Evolutionary conservation across 2,888 invertebrate genomes (phyloP).

Genomic region (Cephus pygmeus): DNA sequence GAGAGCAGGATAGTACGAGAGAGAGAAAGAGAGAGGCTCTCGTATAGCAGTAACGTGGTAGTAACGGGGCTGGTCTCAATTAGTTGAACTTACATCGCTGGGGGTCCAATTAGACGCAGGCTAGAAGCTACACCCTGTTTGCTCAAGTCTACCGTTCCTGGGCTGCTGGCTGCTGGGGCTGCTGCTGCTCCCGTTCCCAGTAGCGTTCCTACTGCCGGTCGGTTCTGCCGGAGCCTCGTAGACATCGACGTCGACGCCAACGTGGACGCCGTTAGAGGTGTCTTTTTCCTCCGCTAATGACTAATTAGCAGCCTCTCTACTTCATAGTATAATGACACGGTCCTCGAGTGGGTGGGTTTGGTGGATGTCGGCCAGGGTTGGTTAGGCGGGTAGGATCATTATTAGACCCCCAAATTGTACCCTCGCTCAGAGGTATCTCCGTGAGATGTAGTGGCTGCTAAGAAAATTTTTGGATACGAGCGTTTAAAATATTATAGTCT

Average conservation of each 20-base stretch:
- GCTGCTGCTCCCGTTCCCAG: slow-evolving; percentile 20
- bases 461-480: background rate
- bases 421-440: slow-evolving; percentile 1
- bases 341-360: slow-evolving; percentile 28
- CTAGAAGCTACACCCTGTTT: slow-evolving; percentile 63
- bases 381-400: slow-evolving; percentile 47
- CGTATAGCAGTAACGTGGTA: background rate
- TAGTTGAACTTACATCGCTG: slow-evolving; percentile 66
- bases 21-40: background rate
- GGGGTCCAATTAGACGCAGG: slow-evolving; percentile 66
- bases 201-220: slow-evolving; percentile 28
- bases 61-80: slow-evolving; percentile 61
- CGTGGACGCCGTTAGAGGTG: slow-evolving; percentile 44
- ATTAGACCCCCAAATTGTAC: slow-evolving; percentile 54
- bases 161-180: slow-evolving; percentile 22
- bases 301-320: slow-evolving; percentile 65
- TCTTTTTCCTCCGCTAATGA: slow-evolving; percentile 66
- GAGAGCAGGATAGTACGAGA: background rate
- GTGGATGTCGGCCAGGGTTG: slow-evolving; percentile 5
- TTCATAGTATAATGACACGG: slow-evolving; percentile 61
- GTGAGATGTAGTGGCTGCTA: background rate
- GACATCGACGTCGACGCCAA: slow-evolving; percentile 16
- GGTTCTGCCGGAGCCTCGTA: slow-evolving; percentile 5
- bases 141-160: slow-evolving; percentile 58
- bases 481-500: background rate